Conservation (phyloP, 1,140 invertebrate genomes). For the Coelopa frigida region DNA sequence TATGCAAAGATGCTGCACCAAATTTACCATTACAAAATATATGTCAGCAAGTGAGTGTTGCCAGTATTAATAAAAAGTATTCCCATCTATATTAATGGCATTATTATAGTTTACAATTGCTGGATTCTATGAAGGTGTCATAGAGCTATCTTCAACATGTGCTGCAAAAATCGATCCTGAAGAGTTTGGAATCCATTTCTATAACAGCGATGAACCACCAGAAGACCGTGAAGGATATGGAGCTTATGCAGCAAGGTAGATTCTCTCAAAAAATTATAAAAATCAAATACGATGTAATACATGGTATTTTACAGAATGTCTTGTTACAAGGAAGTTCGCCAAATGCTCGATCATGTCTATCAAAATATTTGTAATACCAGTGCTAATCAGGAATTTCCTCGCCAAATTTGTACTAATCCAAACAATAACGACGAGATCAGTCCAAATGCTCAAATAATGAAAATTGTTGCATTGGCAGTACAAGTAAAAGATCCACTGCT, state of each 20-base stretch:
- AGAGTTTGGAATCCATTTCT: slow-evolving; percentile 80
- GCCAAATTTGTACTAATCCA: slow-evolving; percentile 6
- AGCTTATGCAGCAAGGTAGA: slow-evolving; percentile 49
- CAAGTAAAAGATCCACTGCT: slow-evolving; percentile 73
- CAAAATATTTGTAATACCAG: slow-evolving; percentile 47
- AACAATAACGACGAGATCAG: slow-evolving; percentile 15
- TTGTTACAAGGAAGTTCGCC: slow-evolving; percentile 80
- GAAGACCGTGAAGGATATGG: slow-evolving; percentile 71
- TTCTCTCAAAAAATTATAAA: not conserved
- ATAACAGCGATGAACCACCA: slow-evolving; percentile 72
- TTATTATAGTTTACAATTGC: slow-evolving; percentile 31
- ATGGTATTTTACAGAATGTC: slow-evolving; percentile 54
- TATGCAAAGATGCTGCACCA: slow-evolving; percentile 61
- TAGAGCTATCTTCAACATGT: slow-evolving; percentile 79
- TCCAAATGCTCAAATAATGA: slow-evolving; percentile 37
- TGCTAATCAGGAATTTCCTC: slow-evolving; percentile 8
- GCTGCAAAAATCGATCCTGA: slow-evolving; percentile 82
- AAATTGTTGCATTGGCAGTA: slow-evolving; percentile 49
- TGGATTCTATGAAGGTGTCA: slow-evolving; percentile 79
- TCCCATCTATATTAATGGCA: not conserved
- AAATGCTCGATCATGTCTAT: slow-evolving; percentile 72
- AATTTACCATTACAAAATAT: slow-evolving; percentile 39
- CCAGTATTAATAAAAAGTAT: not conserved
- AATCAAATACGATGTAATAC: not conserved
- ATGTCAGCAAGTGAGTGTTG: slow-evolving; percentile 32